Evolutionary conservation across 92 coral and sea anemone genomes (phyloP).

Genomic region (Siderastrea siderea): DNA sequence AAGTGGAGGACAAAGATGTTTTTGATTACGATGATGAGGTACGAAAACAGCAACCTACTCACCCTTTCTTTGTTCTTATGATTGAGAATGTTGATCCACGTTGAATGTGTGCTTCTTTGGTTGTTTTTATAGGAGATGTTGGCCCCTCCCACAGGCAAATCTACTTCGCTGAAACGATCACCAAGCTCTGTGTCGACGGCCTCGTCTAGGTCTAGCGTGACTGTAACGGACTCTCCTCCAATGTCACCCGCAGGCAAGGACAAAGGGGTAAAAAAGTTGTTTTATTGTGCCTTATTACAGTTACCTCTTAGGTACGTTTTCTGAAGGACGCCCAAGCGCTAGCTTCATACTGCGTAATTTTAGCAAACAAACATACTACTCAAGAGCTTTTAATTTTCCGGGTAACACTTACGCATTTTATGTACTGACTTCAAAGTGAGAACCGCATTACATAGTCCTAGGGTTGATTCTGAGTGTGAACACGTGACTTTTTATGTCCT

Average conservation of each 20-base stretch:
- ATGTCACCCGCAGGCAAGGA: slow-evolving; percentile 70
- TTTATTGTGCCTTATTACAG: too few relatives aligned
- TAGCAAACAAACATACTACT: too few relatives aligned
- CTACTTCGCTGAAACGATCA: slow-evolving; percentile 80
- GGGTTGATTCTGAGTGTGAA: too few relatives aligned
- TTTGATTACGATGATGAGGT: slow-evolving; percentile 75
- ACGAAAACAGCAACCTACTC: neutral
- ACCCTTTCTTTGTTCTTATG: neutral
- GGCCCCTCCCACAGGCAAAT: slow-evolving; percentile 43
- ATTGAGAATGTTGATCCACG: neutral
- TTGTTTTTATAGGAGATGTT: slow-evolving; percentile 13
- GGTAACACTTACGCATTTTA: too few relatives aligned
- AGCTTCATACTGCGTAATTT: too few relatives aligned
- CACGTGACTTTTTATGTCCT: too few relatives aligned
- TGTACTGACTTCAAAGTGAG: too few relatives aligned
- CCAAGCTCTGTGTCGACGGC: slow-evolving; percentile 80
- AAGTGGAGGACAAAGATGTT: slow-evolving; percentile 53
- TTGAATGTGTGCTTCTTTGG: neutral
- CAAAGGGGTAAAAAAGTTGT: slow-evolving; percentile 44
- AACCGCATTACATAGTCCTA: too few relatives aligned
- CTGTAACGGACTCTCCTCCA: slow-evolving; percentile 64
- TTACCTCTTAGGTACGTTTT: too few relatives aligned
- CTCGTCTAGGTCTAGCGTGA: slow-evolving; percentile 65
- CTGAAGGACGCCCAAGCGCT: too few relatives aligned
- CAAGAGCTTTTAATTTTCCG: too few relatives aligned